Conservation (phyloP, 2,797 vertebrate species). For the Bradypodion ventrale region DNA sequence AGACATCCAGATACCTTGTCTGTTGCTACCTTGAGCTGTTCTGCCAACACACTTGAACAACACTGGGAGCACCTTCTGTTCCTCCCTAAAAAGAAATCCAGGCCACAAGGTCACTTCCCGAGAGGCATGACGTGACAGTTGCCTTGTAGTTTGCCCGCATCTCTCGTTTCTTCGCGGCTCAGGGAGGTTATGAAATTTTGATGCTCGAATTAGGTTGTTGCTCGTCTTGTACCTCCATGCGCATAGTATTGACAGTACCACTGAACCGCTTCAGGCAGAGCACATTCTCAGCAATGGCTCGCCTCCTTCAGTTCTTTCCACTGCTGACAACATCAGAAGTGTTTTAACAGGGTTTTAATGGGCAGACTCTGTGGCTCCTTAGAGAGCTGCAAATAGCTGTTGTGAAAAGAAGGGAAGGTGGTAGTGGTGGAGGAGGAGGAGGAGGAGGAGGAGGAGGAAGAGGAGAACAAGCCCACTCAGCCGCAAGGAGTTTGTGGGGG, state of each 20-base stretch:
- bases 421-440: too few species aligned
- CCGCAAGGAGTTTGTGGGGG: slow-evolving; percentile 84
- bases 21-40: neutral
- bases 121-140: slow-evolving; percentile 70
- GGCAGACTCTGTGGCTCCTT: slow-evolving; percentile 83
- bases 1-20: neutral
- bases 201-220: slow-evolving; percentile 97
- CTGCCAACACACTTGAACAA: too few species aligned
- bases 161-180: slow-evolving; percentile 70
- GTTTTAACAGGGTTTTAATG: slow-evolving; percentile 99
- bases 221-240: slow-evolving; percentile 94
- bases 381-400: slow-evolving; percentile 92
- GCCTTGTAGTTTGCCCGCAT: slow-evolving; percentile 65
- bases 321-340: slow-evolving; percentile 97
- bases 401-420: slow-evolving; percentile 64
- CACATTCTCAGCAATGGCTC: slow-evolving; percentile 79
- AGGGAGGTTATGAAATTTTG: slow-evolving; percentile 93
- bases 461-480: slow-evolving; percentile 69
- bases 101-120: slow-evolving; percentile 77
- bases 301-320: slow-evolving; percentile 85
- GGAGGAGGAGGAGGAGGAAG: neutral
- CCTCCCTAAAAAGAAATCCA: slow-evolving; percentile 55
- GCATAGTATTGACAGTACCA: slow-evolving; percentile 96
- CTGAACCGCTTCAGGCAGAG: slow-evolving; percentile 86
- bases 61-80: too few species aligned